Evolutionary conservation across 2,888 invertebrate genomes (phyloP).

Genomic region (Phengaris arion): DNA sequence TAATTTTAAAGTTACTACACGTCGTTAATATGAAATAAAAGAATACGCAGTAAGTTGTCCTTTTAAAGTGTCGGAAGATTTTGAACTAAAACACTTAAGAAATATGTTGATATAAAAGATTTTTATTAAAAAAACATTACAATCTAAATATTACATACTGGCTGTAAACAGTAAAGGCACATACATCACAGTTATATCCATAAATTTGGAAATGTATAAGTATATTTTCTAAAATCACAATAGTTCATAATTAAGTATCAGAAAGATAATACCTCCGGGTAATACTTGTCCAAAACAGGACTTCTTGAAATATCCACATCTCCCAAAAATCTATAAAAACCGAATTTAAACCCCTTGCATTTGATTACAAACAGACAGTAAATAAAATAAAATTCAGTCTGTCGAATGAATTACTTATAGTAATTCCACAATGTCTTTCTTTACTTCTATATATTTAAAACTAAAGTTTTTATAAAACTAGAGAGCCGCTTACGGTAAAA

Average conservation of each 20-base stretch:
- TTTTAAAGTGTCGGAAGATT: no score
- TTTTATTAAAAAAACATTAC: conserved; percentile 37
- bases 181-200: conserved; percentile 55
- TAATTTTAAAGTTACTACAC: no score
- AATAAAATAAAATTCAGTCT: conserved; percentile 5
- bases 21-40: no score
- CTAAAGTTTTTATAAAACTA: background rate
- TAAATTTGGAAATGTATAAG: conserved; percentile 31
- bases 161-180: conserved; percentile 57
- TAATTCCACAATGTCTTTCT: background rate
- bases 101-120: background rate
- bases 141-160: conserved; percentile 53
- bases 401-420: background rate
- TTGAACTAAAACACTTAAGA: background rate
- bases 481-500: background rate
- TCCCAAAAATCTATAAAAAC: background rate
- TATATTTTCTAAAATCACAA: conserved; percentile 27
- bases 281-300: conserved; percentile 24
- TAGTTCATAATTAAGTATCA: background rate
- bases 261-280: conserved; percentile 14
- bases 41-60: no score
- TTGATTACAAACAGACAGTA: background rate
- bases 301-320: background rate
- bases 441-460: background rate
- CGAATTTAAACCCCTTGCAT: background rate